Conservation (phyloP, 2,888 invertebrate genomes). For the Lasioglossum figueresi region DNA sequence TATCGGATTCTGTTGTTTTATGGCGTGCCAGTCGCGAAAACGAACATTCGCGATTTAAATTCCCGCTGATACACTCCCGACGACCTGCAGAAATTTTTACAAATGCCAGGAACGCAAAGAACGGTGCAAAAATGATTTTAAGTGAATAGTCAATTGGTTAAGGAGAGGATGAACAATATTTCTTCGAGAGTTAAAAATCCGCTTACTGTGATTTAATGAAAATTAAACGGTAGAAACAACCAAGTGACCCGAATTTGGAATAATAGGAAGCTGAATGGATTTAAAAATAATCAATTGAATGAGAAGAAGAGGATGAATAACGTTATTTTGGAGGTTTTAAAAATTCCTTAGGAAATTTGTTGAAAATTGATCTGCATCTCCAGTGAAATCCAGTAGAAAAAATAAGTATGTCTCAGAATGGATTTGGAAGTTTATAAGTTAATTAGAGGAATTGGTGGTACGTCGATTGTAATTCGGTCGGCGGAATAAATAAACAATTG, state of each 20-base stretch:
- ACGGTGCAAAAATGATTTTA: background rate
- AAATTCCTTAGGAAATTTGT: background rate
- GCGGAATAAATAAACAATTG: conserved; percentile 33
- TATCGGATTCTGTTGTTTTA: conserved; percentile 5
- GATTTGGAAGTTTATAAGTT: background rate
- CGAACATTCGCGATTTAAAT: background rate
- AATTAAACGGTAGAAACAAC: background rate
- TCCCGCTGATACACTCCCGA: background rate
- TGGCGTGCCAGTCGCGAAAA: background rate
- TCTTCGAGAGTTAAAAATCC: no score
- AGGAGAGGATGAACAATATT: no score
- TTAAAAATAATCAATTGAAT: background rate
- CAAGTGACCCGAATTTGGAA: background rate
- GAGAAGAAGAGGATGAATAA: background rate
- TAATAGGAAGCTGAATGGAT: background rate
- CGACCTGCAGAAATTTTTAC: background rate
- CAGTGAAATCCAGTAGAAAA: background rate
- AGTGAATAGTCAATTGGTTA: no score
- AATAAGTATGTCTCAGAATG: background rate
- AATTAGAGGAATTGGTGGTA: background rate
- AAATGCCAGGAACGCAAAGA: background rate
- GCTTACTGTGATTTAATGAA: no score
- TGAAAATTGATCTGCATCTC: background rate
- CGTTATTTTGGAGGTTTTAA: background rate
- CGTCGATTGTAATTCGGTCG: background rate